Evolutionary conservation across 2,888 invertebrate genomes (phyloP).

Genomic region (Apodemia duryi): DNA sequence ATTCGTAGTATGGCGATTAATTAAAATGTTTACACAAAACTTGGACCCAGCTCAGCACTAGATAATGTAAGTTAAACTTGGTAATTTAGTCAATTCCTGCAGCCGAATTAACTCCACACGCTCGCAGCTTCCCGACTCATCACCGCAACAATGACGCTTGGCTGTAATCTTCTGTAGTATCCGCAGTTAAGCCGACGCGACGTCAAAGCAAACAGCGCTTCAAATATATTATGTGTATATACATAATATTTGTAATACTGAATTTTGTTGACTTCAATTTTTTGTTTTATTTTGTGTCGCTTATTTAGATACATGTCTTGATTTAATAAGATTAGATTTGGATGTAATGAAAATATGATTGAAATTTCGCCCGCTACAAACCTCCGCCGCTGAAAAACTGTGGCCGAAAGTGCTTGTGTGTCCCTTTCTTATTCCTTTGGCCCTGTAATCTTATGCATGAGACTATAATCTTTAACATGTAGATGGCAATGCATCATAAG

Average conservation of each 20-base stretch:
- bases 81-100: slow-evolving; percentile 4
- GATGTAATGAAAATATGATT: too few species aligned
- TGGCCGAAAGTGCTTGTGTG: too few species aligned
- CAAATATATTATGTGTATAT: slow-evolving; percentile 5
- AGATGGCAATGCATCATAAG: too few species aligned
- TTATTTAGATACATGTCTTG: too few species aligned
- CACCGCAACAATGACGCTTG: slow-evolving; percentile 4
- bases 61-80: neutral
- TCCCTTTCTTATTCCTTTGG: too few species aligned
- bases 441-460: too few species aligned
- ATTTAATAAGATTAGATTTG: too few species aligned
- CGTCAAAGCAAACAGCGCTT: slow-evolving; percentile 6
- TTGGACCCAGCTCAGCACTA: neutral
- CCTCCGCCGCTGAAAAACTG: too few species aligned
- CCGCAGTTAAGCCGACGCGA: slow-evolving; percentile 2
- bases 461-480: too few species aligned
- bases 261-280: neutral
- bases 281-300: too few species aligned
- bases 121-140: neutral
- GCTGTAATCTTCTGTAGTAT: slow-evolving; percentile 7
- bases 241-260: neutral
- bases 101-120: slow-evolving; percentile 4
- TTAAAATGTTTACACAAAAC: neutral
- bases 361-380: too few species aligned
- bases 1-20: neutral